Conservation (phyloP, 1,140 invertebrate species). For the Drosophila arawakana region DNA sequence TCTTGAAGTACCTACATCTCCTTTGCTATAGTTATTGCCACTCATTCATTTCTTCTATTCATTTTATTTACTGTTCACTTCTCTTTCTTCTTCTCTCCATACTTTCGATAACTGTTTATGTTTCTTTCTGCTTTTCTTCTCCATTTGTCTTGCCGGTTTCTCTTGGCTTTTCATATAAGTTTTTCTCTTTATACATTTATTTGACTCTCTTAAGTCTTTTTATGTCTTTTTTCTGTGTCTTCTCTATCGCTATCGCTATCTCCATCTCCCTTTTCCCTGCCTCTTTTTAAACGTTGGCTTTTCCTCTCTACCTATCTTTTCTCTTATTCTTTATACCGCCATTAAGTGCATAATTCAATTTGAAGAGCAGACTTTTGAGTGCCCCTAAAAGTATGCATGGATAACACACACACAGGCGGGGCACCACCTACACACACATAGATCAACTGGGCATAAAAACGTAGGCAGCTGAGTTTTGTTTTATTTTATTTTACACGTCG, state of each 20-base stretch:
- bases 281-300: background rate
- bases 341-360: slow-evolving; percentile 81
- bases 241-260: no score
- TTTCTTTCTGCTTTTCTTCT: no score
- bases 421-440: slow-evolving; percentile 39
- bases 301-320: background rate
- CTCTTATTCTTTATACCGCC: slow-evolving; percentile 12
- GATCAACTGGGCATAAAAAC: slow-evolving; percentile 57
- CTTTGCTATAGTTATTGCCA: no score
- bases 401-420: slow-evolving; percentile 10
- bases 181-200: no score
- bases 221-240: background rate
- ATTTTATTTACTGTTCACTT: no score
- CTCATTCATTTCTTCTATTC: no score
- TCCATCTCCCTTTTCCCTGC: background rate
- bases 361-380: slow-evolving; percentile 72
- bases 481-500: background rate
- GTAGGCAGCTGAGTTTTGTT: slow-evolving; percentile 7
- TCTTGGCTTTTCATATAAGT: no score
- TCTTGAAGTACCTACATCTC: no score
- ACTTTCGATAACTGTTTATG: no score
- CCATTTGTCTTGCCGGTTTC: no score
- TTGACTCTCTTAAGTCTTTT: background rate
- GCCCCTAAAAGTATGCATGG: slow-evolving; percentile 74
- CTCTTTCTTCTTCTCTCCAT: no score